Evolutionary conservation across 2,888 invertebrate genomes (phyloP), one percentile per base, ranked within the genome.

Genomic region (Xanthorhoe designata): DNA sequence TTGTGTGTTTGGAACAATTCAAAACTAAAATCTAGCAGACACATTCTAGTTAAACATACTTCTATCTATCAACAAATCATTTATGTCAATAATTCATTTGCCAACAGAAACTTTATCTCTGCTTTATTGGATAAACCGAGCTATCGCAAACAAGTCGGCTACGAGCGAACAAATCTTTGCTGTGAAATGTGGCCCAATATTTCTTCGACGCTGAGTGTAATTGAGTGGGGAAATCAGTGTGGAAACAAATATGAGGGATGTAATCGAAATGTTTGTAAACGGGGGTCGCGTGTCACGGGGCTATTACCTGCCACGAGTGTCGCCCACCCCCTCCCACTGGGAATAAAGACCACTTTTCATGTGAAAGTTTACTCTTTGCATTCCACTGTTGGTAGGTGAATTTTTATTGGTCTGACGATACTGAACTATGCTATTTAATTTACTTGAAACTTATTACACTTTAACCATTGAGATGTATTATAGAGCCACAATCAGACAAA

Each of bases 191-290:
- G 54, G 58, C 63, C 35, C 58, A 60, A 68, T 68, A 71, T 68
- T 69, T 71, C 70, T 74, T 68, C 68, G 65, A 67, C 57, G 71
- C 62, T 49, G 68, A 72, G 56, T 78, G 78, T 84, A 84, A 86
- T 86, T 81, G 82, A 83, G 81, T 81, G 81, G 85, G 84, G 82
- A 81, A 82, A 82, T 83, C 83, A 83, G 82, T 79, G 81, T 82
- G 86, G 84, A 89, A 91, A 87, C 85, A 88, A 89, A 90, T 87
- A 88, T 84, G 84, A 86, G 87, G 87, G 88, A 83, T 83, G 86
- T 88, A 88, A 90, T 89, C 85, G 87, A 87, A 89, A 90, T 90
- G 88, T 91, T 91, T 90, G 89, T 90, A 88, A 90, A 88, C 86
- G 84, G 81, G 79, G 86, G 88, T 88, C 86, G 91, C 91, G 90